Evolutionary conservation across 2,888 invertebrate species (phyloP).

Genomic region (Drosophila hawaiiensis): DNA sequence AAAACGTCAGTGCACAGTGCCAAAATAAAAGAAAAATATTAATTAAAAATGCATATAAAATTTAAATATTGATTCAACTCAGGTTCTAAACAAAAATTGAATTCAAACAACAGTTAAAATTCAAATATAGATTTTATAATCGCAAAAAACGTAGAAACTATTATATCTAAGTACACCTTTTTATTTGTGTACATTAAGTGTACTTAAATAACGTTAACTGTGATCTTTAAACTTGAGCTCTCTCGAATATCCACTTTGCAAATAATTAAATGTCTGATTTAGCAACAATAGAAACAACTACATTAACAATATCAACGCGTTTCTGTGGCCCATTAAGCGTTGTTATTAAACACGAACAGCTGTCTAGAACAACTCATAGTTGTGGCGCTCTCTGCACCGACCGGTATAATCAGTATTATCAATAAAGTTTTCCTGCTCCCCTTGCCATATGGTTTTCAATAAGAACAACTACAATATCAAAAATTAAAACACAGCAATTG

Average conservation of each 20-base stretch:
- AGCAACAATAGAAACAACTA: background rate
- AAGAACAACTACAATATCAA: constrained; percentile 24
- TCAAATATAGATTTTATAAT: background rate
- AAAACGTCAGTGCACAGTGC: background rate
- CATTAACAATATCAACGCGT: constrained; percentile 6
- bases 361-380: constrained; percentile 32
- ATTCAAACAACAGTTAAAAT: background rate
- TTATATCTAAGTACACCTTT: background rate
- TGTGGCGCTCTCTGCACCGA: constrained; percentile 27
- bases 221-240: constrained; percentile 32
- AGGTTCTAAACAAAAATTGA: background rate
- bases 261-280: constrained; percentile 7
- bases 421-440: constrained; percentile 46
- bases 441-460: constrained; percentile 58
- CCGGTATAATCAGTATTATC: constrained; percentile 35
- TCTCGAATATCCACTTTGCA: constrained; percentile 6
- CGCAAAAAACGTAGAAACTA: background rate
- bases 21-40: background rate
- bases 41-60: background rate
- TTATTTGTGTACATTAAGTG: background rate
- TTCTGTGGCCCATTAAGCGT: constrained; percentile 23
- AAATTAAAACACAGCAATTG: constrained; percentile 16
- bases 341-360: constrained; percentile 44
- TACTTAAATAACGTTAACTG: constrained; percentile 8
- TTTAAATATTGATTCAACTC: background rate